phyloP scores from a whole-genome alignment of 2,113 vertebrate species.

The Xiphophorus hellerii region DNA sequence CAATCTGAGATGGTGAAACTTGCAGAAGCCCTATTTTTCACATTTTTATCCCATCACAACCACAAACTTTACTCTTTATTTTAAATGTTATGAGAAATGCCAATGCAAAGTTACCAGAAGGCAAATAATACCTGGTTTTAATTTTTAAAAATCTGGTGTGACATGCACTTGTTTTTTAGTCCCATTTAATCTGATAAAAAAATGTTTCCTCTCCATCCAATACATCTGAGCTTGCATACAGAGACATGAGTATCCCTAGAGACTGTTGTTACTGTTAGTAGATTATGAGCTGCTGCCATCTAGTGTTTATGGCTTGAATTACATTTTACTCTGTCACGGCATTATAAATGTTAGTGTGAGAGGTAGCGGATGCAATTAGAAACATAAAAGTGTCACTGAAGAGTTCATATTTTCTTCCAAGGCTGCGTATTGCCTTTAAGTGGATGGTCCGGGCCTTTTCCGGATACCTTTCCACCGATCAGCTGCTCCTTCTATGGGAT shows the following conservation, averaged over 20 bases:
- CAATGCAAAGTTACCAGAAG: background rate
- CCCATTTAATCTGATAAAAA: too few species aligned
- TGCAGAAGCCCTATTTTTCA: background rate
- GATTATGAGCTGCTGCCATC: constrained; percentile 56
- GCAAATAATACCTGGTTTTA: too few species aligned
- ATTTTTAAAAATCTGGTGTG: too few species aligned
- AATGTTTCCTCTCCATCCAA: too few species aligned
- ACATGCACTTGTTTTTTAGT: too few species aligned
- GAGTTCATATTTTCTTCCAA: constrained; percentile 51
- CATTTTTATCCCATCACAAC: background rate
- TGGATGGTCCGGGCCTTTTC: constrained; percentile 99
- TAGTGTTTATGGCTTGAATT: constrained; percentile 51
- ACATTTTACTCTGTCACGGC: background rate
- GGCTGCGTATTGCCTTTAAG: constrained; percentile 95
- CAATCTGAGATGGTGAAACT: too few species aligned
- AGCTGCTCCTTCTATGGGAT: constrained; percentile 96
- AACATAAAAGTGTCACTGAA: background rate
- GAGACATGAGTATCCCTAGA: too few species aligned
- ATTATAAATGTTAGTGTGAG: too few species aligned
- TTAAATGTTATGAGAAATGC: background rate
- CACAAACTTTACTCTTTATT: background rate
- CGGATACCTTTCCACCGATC: constrained; percentile 96
- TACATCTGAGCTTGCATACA: too few species aligned
- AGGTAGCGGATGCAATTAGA: background rate
- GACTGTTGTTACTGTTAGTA: too few species aligned